Conservation (phyloP, 2,888 invertebrate genomes). For the Petrophora chlorosata region DNA sequence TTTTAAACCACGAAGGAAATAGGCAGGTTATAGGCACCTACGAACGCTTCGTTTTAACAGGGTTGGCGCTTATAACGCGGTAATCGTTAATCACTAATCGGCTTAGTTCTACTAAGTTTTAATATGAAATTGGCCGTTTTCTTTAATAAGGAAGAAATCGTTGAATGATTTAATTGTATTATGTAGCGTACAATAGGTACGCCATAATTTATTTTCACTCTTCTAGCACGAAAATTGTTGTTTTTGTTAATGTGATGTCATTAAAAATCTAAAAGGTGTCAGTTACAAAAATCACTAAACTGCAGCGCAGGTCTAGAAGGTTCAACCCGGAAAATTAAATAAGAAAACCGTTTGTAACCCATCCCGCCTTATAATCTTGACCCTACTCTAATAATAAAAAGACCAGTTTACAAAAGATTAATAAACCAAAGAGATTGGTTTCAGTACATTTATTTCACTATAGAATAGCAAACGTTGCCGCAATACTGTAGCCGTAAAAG, state of each 20-base stretch:
- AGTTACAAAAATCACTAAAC: not conserved
- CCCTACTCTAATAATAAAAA: slow-evolving; percentile 10
- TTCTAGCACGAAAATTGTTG: no score
- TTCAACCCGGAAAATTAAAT: slow-evolving; percentile 20
- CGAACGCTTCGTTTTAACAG: slow-evolving; percentile 28
- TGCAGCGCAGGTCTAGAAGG: slow-evolving; percentile 2
- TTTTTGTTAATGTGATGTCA: no score
- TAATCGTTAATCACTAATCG: slow-evolving; percentile 11
- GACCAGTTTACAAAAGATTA: slow-evolving; percentile 8
- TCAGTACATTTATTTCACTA: slow-evolving; percentile 8
- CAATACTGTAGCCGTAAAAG: slow-evolving; percentile 11
- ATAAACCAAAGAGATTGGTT: slow-evolving; percentile 10
- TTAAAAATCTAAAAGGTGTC: no score
- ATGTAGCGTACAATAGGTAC: no score
- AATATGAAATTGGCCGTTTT: slow-evolving; percentile 1
- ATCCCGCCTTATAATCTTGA: slow-evolving; percentile 3
- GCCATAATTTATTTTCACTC: no score
- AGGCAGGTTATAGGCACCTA: slow-evolving; percentile 32
- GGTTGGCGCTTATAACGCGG: slow-evolving; percentile 25
- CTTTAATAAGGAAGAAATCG: not conserved
- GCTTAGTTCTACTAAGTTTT: no score
- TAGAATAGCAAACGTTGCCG: slow-evolving; percentile 14
- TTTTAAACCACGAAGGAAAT: slow-evolving; percentile 32
- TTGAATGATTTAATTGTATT: no score
- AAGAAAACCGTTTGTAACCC: slow-evolving; percentile 3